Conservation (phyloP, 2,888 invertebrate genomes). For the Heliconius sara region DNA sequence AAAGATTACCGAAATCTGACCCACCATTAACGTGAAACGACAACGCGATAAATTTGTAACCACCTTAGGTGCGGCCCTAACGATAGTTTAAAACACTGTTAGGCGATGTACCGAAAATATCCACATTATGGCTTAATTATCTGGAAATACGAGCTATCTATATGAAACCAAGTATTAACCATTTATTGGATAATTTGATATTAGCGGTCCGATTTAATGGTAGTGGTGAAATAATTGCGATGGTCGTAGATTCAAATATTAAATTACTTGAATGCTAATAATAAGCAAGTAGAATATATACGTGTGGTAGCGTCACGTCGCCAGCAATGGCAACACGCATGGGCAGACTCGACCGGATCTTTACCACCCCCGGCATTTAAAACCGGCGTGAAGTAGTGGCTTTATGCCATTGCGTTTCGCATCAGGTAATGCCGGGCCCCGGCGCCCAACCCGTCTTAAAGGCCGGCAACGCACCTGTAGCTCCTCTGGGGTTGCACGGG, state of each 20-base stretch:
- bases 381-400: no score
- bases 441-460: no score
- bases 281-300: no score
- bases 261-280: no score
- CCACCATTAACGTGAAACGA: neutral
- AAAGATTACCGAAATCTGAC: slow-evolving; percentile 17
- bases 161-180: neutral
- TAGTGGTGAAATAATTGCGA: neutral
- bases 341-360: no score
- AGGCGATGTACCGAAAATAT: slow-evolving; percentile 7
- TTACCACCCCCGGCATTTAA: no score
- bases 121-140: slow-evolving; percentile 29
- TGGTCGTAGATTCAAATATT: neutral
- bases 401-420: no score
- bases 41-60: slow-evolving; percentile 16
- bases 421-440: no score
- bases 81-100: slow-evolving; percentile 35
- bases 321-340: no score
- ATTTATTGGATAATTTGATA: slow-evolving; percentile 3
- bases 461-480: no score
- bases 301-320: no score
- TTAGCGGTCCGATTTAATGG: neutral
- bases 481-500: no score
- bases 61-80: slow-evolving; percentile 29
- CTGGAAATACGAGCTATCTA: slow-evolving; percentile 22